Evolutionary conservation across 2,888 invertebrate genomes (phyloP), one percentile per base, ranked within the genome.

Genomic region (Poecilobothrus nobilitatus): DNA sequence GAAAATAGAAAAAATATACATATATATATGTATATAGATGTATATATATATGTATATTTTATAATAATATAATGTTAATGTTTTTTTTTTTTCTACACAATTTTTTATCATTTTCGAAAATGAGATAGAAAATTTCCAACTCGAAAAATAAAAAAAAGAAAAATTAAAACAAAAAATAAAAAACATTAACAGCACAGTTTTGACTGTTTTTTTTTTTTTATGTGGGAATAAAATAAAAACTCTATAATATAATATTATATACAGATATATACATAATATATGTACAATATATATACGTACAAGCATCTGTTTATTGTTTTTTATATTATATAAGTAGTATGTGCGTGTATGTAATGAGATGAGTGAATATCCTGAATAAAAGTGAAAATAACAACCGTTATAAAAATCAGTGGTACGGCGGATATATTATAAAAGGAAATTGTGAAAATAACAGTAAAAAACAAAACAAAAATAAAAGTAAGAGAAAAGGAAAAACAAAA

Each of bases 311-410:
- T 27, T n/a, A n/a, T n/a, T n/a, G n/a, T n/a, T 27, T 27, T 5
- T 27, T 27, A 27, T 27, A 27, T 27, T 27, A 27, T 27, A 18
- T 53, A 18, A 15, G 18, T 4, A 37, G 37, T 37, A 37, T n/a
- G 6, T 41, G 9, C 41, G 9, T 53, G 53, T 18, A 53, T 53
- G 6, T 18, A 12, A 3, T 18, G 2, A 53, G 15, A 53, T 12
- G 6, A 18, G 53, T 53, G 18, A 53, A 53, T 53, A 53, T 53
- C 53, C 53, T 53, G 53, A 53, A 53, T 53, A 53, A 53, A 53
- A 53, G 53, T 53, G 53, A 53, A 53, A 53, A 53, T 53, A 53
- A 53, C n/a, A 53, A 53, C 53, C n/a, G 53, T 53, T 53, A 53
- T 53, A 18, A n/a, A 53, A 53, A 53, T 53, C 27, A 27, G 18